Conservation (phyloP, 2,113 vertebrate genomes). For the Clarias batrachus region DNA sequence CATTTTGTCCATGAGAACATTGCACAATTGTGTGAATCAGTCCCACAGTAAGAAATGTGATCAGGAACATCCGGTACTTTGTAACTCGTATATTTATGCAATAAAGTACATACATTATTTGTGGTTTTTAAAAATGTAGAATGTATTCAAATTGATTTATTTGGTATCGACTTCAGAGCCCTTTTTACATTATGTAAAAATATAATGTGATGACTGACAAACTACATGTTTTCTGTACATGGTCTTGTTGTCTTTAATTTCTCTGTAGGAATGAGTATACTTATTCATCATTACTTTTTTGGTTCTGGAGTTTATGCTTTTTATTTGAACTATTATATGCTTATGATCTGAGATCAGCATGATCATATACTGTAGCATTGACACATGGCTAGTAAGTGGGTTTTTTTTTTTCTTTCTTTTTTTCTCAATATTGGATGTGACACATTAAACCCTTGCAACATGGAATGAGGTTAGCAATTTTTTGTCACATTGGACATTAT, state of each 20-base stretch:
- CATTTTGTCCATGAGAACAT: slow-evolving; percentile 21
- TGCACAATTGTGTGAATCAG: no score
- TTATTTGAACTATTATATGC: no score
- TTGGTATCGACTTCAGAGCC: neutral
- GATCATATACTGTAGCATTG: no score
- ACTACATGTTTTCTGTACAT: neutral
- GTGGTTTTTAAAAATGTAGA: neutral
- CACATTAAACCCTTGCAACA: neutral
- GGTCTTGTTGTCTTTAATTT: neutral
- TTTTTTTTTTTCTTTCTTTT: no score
- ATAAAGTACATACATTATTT: neutral
- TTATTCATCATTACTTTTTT: neutral
- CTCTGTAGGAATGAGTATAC: neutral
- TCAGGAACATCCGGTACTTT: neutral
- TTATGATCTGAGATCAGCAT: no score
- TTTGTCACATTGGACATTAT: neutral
- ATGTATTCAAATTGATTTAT: neutral
- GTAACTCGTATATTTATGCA: neutral
- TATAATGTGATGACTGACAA: neutral
- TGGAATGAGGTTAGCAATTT: neutral
- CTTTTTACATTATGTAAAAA: neutral
- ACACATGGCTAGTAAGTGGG: neutral
- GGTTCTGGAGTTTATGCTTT: neutral
- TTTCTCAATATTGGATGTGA: neutral
- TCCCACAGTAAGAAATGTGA: no score